Percentiles rank a stretch among this genome's conserved stretches.
Conservation (phyloP, 2,888 invertebrate species). For the Phorcus lineatus region DNA sequence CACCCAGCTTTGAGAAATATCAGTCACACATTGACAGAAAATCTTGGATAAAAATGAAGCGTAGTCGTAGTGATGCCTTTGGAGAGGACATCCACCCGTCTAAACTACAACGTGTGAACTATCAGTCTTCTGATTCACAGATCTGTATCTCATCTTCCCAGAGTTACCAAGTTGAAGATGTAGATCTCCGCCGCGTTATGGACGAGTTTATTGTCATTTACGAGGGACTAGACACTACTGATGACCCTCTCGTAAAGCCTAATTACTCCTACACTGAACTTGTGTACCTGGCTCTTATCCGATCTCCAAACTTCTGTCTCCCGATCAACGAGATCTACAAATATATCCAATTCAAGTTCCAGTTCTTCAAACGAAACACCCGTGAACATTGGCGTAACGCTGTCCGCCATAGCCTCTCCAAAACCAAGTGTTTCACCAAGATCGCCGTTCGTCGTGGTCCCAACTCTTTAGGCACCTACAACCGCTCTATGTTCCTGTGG, state of each 20-base stretch:
- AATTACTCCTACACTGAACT: slow-evolving; percentile 62
- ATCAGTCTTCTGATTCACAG: not conserved
- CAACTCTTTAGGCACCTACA: slow-evolving; percentile 38
- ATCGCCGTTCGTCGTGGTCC: slow-evolving; percentile 45
- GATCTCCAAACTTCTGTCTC: slow-evolving; percentile 58
- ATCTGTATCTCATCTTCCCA: not conserved
- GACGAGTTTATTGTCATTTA: slow-evolving; percentile 57
- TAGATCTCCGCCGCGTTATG: slow-evolving; percentile 51
- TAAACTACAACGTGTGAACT: not conserved
- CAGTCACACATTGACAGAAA: too few species aligned
- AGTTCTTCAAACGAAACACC: slow-evolving; percentile 51
- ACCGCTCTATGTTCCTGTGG: slow-evolving; percentile 58
- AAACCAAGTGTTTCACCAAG: slow-evolving; percentile 62
- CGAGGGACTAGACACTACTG: slow-evolving; percentile 49
- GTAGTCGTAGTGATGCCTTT: too few species aligned
- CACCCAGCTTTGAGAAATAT: too few species aligned
- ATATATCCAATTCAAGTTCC: slow-evolving; percentile 55
- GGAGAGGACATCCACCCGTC: not conserved
- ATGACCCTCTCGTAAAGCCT: slow-evolving; percentile 50
- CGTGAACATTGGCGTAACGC: slow-evolving; percentile 62
- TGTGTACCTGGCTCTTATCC: slow-evolving; percentile 55
- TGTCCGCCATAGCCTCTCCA: slow-evolving; percentile 60
- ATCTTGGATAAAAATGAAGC: too few species aligned
- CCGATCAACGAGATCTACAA: slow-evolving; percentile 58
- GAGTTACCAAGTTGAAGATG: not conserved